Conservation (phyloP, 1,140 invertebrate species). For the Camponotus vicinus region DNA sequence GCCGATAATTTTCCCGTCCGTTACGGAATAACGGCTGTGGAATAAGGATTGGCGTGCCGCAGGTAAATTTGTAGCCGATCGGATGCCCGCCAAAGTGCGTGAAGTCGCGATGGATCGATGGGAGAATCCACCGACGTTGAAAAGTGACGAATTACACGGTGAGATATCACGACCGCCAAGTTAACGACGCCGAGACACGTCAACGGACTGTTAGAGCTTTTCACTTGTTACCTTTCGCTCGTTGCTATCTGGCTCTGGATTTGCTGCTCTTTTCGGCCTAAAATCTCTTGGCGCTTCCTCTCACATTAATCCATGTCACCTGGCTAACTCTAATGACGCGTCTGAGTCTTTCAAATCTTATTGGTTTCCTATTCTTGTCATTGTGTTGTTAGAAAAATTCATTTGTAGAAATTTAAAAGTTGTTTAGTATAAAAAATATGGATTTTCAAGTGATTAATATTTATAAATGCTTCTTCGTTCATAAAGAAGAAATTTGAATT, state of each 20-base stretch:
- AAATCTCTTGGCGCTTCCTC: slow-evolving; percentile 26
- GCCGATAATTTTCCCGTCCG: slow-evolving; percentile 1
- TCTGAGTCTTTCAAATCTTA: not conserved
- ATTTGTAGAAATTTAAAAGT: not conserved
- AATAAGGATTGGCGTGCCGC: slow-evolving; percentile 33
- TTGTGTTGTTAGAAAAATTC: not conserved
- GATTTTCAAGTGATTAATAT: not conserved
- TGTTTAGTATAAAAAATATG: too few species aligned
- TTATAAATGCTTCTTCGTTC: not conserved
- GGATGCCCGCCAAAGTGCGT: slow-evolving; percentile 42
- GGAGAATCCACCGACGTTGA: slow-evolving; percentile 31
- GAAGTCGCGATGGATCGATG: slow-evolving; percentile 42
- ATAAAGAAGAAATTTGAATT: not conserved
- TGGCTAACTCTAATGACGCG: not conserved
- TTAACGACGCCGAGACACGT: slow-evolving; percentile 54
- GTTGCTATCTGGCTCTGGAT: slow-evolving; percentile 42
- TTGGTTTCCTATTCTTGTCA: not conserved
- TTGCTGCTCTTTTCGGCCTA: slow-evolving; percentile 37
- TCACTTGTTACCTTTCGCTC: slow-evolving; percentile 26
- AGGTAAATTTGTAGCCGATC: slow-evolving; percentile 54
- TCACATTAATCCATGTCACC: not conserved
- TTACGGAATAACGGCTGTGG: not conserved
- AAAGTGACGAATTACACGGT: slow-evolving; percentile 41
- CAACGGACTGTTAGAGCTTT: slow-evolving; percentile 50
- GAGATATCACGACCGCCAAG: slow-evolving; percentile 49